These are phyloP conservation scores for Cataglyphis livida DNA, from an alignment of 2,888 invertebrate genomes.

Conservation along the genomic window DNA sequence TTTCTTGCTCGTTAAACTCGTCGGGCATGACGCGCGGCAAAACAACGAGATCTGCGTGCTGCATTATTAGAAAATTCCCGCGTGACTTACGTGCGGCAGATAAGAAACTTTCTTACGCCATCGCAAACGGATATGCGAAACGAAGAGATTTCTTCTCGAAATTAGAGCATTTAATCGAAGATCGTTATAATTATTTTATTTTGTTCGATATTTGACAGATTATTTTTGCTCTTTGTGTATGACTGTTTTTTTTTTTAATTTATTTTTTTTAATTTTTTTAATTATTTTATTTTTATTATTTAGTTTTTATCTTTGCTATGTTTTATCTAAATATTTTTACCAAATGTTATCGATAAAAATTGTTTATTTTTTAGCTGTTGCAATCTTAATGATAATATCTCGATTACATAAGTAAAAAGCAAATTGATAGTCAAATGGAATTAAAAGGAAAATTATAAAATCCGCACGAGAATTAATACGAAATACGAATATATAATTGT, in stretches of 20 bases:
- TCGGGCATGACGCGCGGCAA: conserved; percentile 50
- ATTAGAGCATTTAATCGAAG: conserved; percentile 35
- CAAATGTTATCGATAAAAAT: neutral
- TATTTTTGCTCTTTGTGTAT: neutral
- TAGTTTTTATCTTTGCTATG: neutral
- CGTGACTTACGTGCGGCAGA: conserved; percentile 66
- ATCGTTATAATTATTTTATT: conserved; percentile 1
- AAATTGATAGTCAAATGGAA: neutral
- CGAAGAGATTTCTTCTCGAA: conserved; percentile 13
- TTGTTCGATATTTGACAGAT: neutral
- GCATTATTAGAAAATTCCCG: conserved; percentile 68
- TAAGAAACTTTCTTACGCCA: conserved; percentile 64
- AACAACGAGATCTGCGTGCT: conserved; percentile 41
- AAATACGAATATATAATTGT: conserved; percentile 2
- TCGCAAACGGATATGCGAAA: conserved; percentile 50
- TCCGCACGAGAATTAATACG: neutral
- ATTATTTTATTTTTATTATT: neutral
- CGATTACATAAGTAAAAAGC: neutral
- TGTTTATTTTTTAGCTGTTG: neutral
- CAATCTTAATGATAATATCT: neutral
- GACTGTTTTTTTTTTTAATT: no score
- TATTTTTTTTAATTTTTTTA: no score
- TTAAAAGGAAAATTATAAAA: neutral
- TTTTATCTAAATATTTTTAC: neutral
- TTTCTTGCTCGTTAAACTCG: conserved; percentile 55